phyloP scores from a whole-genome alignment of 2,888 invertebrate genomes.

The Iselma pallidipennis region DNA sequence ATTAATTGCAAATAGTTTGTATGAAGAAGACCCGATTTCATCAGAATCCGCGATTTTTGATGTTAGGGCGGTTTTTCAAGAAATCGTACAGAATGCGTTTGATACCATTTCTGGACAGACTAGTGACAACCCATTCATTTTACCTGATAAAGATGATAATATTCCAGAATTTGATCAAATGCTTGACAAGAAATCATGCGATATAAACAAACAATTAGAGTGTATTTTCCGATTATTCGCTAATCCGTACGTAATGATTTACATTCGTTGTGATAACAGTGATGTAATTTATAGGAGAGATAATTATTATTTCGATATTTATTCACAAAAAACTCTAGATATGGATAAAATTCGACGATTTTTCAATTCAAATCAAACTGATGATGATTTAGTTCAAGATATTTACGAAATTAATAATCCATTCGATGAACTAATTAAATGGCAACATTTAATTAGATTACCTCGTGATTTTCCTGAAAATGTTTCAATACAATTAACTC shows the following conservation, averaged over 20 bases:
- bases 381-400: constrained; percentile 43
- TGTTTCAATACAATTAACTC: constrained; percentile 58
- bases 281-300: constrained; percentile 58
- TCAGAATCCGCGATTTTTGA: constrained; percentile 53
- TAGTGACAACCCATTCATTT: too few species aligned
- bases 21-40: constrained; percentile 51
- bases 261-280: constrained; percentile 60
- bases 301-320: constrained; percentile 46
- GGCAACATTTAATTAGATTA: constrained; percentile 58
- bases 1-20: constrained; percentile 58
- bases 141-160: too few species aligned
- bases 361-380: constrained; percentile 43
- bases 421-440: constrained; percentile 31
- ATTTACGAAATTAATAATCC: constrained; percentile 36
- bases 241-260: constrained; percentile 58
- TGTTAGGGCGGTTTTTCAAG: constrained; percentile 52
- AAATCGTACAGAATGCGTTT: constrained; percentile 41
- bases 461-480: constrained; percentile 57
- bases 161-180: too few species aligned
- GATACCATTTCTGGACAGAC: too few species aligned
- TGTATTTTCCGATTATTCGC: constrained; percentile 46
- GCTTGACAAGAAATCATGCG: too few species aligned
- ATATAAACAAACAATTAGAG: constrained; percentile 48
- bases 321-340: constrained; percentile 43
- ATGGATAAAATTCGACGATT: constrained; percentile 46